These are phyloP conservation scores for Chiloscyllium punctatum DNA, from an alignment of 2,797 vertebrate genomes.

Conservation along the genomic window DNA sequence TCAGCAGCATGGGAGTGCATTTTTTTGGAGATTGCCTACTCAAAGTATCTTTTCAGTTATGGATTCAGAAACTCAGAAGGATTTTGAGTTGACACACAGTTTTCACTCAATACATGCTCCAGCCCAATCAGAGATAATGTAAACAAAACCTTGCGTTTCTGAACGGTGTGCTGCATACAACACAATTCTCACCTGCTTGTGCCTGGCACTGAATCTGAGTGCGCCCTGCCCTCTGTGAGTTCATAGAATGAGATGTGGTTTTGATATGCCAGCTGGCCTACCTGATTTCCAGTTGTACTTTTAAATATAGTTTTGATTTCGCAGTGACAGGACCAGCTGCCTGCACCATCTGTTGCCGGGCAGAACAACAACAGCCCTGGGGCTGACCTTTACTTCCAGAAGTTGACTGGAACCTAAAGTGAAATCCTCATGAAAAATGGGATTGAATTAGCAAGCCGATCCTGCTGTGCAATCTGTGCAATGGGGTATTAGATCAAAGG, in stretches of 20 bases:
- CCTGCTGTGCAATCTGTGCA: not conserved
- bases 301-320: not conserved
- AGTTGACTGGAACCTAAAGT: not conserved
- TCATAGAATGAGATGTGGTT: not conserved
- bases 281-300: constrained; percentile 9
- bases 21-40: not conserved
- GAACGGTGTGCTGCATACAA: not conserved
- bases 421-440: not conserved
- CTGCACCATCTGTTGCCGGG: not conserved
- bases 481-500: not conserved
- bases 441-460: not conserved
- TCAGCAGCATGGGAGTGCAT: not conserved
- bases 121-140: not conserved
- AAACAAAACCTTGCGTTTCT: not conserved
- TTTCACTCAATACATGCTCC: not conserved
- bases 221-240: not conserved
- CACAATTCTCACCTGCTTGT: not conserved
- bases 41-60: not conserved
- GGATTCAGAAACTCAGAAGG: not conserved
- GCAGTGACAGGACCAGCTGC: not conserved
- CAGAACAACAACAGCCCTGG: not conserved
- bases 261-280: not conserved
- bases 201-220: not conserved
- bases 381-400: not conserved
- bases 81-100: not conserved